Evolutionary conservation across 2,797 vertebrate genomes (phyloP).

Genomic region (Oreochromis grahami): DNA sequence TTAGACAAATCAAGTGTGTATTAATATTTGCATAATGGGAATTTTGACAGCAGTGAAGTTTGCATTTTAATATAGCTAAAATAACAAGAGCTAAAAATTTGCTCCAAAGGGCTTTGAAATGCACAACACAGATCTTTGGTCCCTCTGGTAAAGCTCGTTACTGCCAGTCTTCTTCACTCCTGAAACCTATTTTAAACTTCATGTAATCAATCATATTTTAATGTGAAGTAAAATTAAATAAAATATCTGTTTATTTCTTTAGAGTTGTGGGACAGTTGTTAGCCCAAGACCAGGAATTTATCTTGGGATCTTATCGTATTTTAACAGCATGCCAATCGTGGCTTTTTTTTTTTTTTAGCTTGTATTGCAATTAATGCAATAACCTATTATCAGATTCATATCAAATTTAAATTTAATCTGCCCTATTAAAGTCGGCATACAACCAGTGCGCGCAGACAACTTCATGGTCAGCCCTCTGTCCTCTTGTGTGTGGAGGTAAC

Average conservation of each 20-base stretch:
- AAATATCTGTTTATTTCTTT: neutral
- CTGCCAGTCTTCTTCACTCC: neutral
- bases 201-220: neutral
- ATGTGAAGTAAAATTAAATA: neutral
- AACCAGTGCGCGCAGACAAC: accelerated
- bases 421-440: neutral
- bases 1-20: neutral
- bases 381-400: neutral
- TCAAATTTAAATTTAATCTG: neutral
- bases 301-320: neutral
- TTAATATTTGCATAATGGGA: neutral
- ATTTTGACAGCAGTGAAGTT: neutral
- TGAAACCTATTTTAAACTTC: neutral
- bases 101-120: neutral
- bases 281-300: neutral
- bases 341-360: neutral
- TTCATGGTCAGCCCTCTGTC: neutral
- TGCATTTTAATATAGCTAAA: neutral
- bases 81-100: neutral
- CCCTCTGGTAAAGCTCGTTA: neutral
- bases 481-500: neutral
- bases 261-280: neutral
- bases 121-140: neutral
- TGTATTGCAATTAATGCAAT: neutral
- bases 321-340: neutral